Conservation (phyloP, 1,140 invertebrate genomes). For the Pogonus chalceus region DNA sequence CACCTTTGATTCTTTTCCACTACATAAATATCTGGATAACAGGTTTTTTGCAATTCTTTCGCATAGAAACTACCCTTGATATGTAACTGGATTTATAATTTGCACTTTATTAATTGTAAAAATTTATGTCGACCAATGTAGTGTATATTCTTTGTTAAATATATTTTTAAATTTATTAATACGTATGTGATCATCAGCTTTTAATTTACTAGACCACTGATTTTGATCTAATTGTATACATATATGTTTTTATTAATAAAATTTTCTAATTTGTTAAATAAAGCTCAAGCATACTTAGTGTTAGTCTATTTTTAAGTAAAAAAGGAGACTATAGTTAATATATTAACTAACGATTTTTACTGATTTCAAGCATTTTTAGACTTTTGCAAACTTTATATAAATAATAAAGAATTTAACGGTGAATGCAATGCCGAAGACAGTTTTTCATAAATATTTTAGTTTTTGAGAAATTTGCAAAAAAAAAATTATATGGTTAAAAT, state of each 20-base stretch:
- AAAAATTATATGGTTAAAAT: too few species aligned
- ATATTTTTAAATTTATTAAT: constrained; percentile 23
- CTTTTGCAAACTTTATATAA: too few species aligned
- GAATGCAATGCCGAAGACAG: too few species aligned
- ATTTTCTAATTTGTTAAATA: too few species aligned
- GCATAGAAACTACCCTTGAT: constrained; percentile 21
- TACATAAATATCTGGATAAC: constrained; percentile 21
- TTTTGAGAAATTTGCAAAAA: too few species aligned
- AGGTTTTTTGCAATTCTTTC: constrained; percentile 21
- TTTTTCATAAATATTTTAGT: too few species aligned
- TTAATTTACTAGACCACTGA: constrained; percentile 21
- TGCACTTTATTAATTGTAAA: constrained; percentile 22
- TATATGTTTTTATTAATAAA: constrained; percentile 14
- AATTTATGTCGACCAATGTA: constrained; percentile 25
- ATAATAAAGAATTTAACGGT: too few species aligned
- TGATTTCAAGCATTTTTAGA: too few species aligned
- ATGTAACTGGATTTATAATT: constrained; percentile 15
- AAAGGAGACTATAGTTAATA: too few species aligned
- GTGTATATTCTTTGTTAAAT: constrained; percentile 26
- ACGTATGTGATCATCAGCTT: constrained; percentile 26
- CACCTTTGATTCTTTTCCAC: constrained; percentile 26
- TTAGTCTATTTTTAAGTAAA: too few species aligned
- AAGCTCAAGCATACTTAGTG: too few species aligned
- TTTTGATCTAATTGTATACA: constrained; percentile 21
- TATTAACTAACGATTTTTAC: too few species aligned